Base-by-base conservation (phyloP, 37 sponge, comb jelly and placozoan genomes). In the Sycon ciliatum region DNA sequence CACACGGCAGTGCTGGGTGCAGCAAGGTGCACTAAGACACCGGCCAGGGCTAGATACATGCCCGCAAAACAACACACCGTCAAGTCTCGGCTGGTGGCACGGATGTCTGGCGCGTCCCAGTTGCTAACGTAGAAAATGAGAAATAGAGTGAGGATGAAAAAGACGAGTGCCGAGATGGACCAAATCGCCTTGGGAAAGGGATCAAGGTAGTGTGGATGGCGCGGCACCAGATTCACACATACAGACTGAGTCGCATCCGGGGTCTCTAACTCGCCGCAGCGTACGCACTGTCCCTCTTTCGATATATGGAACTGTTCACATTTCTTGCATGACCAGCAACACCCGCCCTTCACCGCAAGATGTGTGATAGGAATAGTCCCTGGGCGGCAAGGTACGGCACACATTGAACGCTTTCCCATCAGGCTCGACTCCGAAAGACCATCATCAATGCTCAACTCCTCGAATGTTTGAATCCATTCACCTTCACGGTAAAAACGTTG, bases 291-390 rank as follows among this genome's bases (percentile, higher is more conserved):
- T n/a, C n/a, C n/a, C n/a, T n/a, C n/a, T n/a, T n/a, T n/a, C n/a
- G n/a, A n/a, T n/a, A n/a, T n/a, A n/a, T n/a, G n/a, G n/a, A n/a
- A n/a, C 18, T 57, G 81, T 4, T 70, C 38, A 69, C 91, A 90
- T 0, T 75, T 69, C 2, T 73, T 74, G 67, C 91, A 90, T 38
- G 39, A 63, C 55, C 86, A 81, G 42, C 91, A 90, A 38, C 91
- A 90, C n/a, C n/a, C 1, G 37, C 32, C 2, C 74, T 53, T 3
- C 62, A 62, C 0, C 55, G 58, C 18, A 4, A 36, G 5, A 75
- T 65, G 1, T 58, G 1, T 11, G 57, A 57, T 1, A 69, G 73
- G 29, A 37, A 53, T 39, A n/a, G 75, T 42, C 0, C 91, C 91
- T 11, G 56, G 34, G 7, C 7, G 36, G 54, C 91, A 90, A 16